Base-by-base conservation (phyloP, 2,888 invertebrate genomes). In the Stramonita haemastoma region DNA sequence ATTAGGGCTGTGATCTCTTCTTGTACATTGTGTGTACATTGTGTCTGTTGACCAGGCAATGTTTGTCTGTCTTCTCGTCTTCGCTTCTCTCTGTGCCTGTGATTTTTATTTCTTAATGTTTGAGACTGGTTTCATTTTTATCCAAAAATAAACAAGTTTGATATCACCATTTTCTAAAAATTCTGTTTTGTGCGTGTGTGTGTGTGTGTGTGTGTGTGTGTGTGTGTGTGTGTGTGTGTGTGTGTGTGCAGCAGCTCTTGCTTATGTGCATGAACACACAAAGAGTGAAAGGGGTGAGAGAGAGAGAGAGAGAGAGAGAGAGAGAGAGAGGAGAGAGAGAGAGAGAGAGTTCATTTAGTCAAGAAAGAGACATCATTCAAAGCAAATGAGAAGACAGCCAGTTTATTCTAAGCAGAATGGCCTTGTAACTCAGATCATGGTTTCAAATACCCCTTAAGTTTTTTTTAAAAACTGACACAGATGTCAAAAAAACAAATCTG, bases 91-190 rank as follows among this genome's bases (percentile, higher is more conserved):
- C 29, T 57, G 57, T 86, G 86, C 57, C 86, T 86, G 86, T 86
- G 86, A 86, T 86, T 29, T 86, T 86, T 34, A 86, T 86, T 86
- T 86, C 57, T 86, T 34, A 66, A 34, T 66, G 86, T 86, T 66
- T 85, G 85, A 85, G 85, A 85, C 46, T 57, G 57, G 85, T 56
- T 85, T 85, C 29, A n/a, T 22, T 29, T 86, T 86, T 66, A 83
- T 83, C 15, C 36, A 32, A 86, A 19, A 86, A 26, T 66, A 86
- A 86, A 86, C 86, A 86, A 66, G 57, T 60, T 86, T 86, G 86
- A 60, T 86, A 86, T 66, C 29, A 36, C 56, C 86, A 86, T 29
- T 34, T n/a, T 19, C 29, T 77, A 19, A 22, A 36, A 77, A 34
- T 77, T 17, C 15, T 70, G 36, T 70, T 32, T 34, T 73, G 13